Evolutionary conservation across 35 echinoderm and acorn worm species (phyloP).

Genomic region (Ptychodera flava): DNA sequence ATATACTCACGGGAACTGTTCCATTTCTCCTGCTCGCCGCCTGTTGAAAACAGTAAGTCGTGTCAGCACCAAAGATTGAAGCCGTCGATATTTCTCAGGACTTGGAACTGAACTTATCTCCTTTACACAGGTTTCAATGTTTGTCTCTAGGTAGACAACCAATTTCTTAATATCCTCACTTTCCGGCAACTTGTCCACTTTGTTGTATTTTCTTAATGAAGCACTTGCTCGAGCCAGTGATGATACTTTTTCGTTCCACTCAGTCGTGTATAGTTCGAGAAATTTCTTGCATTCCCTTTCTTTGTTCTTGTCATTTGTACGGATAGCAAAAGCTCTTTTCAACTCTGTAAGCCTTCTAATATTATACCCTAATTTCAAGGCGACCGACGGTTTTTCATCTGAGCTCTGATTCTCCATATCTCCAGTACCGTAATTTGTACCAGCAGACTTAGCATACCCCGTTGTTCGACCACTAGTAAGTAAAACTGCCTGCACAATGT

Average conservation of each 20-base stretch:
- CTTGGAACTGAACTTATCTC: neutral
- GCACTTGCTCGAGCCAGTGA: constrained; percentile 3
- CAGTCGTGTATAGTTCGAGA: constrained; percentile 18
- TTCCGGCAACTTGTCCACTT: constrained; percentile 26
- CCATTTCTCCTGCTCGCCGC: constrained; percentile 28
- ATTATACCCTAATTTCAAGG: constrained; percentile 34
- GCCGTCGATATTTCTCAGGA: neutral
- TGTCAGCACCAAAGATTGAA: constrained; percentile 14
- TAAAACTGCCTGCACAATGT: neutral
- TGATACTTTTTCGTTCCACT: constrained; percentile 36
- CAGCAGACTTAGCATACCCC: no score
- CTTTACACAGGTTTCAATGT: neutral
- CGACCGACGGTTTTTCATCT: constrained; percentile 4
- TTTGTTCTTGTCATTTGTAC: constrained; percentile 1
- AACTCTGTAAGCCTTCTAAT: constrained; percentile 13
- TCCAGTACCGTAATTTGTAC: no score
- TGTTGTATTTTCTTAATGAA: constrained; percentile 23
- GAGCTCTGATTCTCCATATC: neutral
- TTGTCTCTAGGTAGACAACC: neutral
- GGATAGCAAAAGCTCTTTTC: constrained; percentile 10
- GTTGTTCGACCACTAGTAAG: no score
- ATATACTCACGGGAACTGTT: constrained; percentile 32
- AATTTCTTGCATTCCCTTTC: constrained; percentile 36
- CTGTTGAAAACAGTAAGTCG: constrained; percentile 36
- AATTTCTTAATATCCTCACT: constrained; percentile 28